Percentiles rank a stretch among this genome's conserved stretches.
Evolutionary conservation across 2,113 vertebrate genomes (phyloP).

Genomic region (Macrotis lagotis): DNA sequence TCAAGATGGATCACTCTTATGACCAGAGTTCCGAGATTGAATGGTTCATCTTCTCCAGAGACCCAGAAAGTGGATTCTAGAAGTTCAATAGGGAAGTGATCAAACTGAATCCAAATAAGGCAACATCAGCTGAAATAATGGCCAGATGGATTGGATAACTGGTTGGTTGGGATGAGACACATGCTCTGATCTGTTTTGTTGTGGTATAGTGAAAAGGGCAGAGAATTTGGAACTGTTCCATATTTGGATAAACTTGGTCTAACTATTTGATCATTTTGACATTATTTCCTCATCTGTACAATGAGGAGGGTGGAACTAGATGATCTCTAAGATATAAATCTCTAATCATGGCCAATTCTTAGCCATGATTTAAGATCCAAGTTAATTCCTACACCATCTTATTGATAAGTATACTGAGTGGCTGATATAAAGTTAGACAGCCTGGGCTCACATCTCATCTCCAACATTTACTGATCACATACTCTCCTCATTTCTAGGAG

Average conservation of each 20-base stretch:
- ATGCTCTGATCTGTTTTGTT: neutral
- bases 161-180: neutral
- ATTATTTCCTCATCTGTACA: constrained; percentile 15
- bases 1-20: neutral
- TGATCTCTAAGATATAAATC: neutral
- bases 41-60: neutral
- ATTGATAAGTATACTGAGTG: neutral
- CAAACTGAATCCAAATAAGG: too few species aligned
- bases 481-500: neutral
- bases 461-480: neutral
- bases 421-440: neutral
- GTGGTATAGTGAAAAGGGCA: neutral
- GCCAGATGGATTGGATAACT: neutral
- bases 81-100: neutral
- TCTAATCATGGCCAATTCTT: neutral
- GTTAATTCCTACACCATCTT: neutral
- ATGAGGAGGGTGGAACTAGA: neutral
- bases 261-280: constrained; percentile 27
- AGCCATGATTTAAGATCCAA: neutral
- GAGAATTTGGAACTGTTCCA: neutral
- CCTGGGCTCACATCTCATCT: neutral
- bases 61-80: neutral
- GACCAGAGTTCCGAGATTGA: neutral
- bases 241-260: neutral
- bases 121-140: too few species aligned